Percentiles rank a stretch among this genome's conserved stretches.
These are phyloP conservation scores for Heliconius melpomene DNA, from an alignment of 1,140 invertebrate genomes.

Conservation along the genomic window DNA sequence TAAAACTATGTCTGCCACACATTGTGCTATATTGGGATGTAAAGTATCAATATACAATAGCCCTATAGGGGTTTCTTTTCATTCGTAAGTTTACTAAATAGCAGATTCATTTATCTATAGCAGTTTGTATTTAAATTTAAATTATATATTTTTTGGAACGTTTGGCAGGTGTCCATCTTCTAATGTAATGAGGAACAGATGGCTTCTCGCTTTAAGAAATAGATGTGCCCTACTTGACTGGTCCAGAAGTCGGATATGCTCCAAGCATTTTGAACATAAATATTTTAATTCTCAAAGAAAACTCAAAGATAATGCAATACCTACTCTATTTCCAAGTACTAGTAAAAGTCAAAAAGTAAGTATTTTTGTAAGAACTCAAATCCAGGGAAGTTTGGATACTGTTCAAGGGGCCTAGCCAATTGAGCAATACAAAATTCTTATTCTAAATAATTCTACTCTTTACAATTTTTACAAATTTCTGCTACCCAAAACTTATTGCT, in stretches of 20 bases:
- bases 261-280: conserved; percentile 69
- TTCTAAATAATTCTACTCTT: too few species aligned
- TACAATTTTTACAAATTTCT: too few species aligned
- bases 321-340: conserved; percentile 56
- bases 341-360: conserved; percentile 35
- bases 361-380: background rate
- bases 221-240: conserved; percentile 65
- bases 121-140: background rate
- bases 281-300: conserved; percentile 62
- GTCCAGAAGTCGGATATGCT: conserved; percentile 67
- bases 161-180: conserved; percentile 56
- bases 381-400: too few species aligned
- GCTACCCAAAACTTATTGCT: too few species aligned
- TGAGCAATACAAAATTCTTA: too few species aligned
- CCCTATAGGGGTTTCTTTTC: conserved; percentile 52
- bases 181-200: conserved; percentile 65
- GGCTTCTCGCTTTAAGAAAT: conserved; percentile 62
- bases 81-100: conserved; percentile 54
- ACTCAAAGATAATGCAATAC: conserved; percentile 62
- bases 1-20: conserved; percentile 19
- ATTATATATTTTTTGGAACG: conserved; percentile 30
- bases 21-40: conserved; percentile 60
- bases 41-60: conserved; percentile 62
- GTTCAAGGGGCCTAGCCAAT: too few species aligned
- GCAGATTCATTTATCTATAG: background rate